These are phyloP conservation scores for Tenebrio molitor DNA, from an alignment of 1,140 invertebrate species.

Conservation along the genomic window DNA sequence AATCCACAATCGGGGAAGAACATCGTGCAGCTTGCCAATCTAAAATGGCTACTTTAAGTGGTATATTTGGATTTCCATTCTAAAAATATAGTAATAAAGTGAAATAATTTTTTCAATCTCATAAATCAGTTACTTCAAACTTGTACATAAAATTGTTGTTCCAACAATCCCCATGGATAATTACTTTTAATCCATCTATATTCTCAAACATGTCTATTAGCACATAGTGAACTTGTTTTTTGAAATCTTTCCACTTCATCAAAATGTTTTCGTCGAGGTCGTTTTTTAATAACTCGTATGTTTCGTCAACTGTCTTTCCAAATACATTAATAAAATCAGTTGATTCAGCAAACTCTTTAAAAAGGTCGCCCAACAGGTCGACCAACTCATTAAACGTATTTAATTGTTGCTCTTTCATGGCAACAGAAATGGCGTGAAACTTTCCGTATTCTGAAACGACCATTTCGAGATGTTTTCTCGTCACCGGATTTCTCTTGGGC, in stretches of 20 bases:
- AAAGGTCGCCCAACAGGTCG: conserved; percentile 23
- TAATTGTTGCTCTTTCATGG: conserved; percentile 65
- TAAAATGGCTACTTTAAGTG: conserved; percentile 56
- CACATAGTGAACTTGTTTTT: conserved; percentile 1
- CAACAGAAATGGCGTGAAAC: conserved; percentile 70
- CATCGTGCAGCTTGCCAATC: conserved; percentile 73
- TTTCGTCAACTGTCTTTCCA: conserved; percentile 35
- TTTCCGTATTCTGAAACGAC: conserved; percentile 68
- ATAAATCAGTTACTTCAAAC: conserved; percentile 48
- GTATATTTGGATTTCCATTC: conserved; percentile 16
- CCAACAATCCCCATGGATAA: conserved; percentile 59
- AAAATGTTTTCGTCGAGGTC: conserved; percentile 25
- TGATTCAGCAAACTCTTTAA: conserved; percentile 28
- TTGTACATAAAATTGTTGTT: conserved; percentile 59
- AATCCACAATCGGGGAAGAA: conserved; percentile 71
- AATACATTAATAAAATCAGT: conserved; percentile 19
- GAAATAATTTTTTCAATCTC: conserved; percentile 7
- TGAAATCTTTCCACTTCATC: conserved; percentile 40
- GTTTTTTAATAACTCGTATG: conserved; percentile 29
- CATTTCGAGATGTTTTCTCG: conserved; percentile 64
- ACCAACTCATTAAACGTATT: conserved; percentile 51
- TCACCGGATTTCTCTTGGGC: conserved; percentile 65
- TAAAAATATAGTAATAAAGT: conserved; percentile 38
- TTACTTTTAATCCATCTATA: conserved; percentile 41
- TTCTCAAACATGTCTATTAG: background rate